phyloP scores from a whole-genome alignment of 2,888 invertebrate species.

The Masnerella sp. region DNA sequence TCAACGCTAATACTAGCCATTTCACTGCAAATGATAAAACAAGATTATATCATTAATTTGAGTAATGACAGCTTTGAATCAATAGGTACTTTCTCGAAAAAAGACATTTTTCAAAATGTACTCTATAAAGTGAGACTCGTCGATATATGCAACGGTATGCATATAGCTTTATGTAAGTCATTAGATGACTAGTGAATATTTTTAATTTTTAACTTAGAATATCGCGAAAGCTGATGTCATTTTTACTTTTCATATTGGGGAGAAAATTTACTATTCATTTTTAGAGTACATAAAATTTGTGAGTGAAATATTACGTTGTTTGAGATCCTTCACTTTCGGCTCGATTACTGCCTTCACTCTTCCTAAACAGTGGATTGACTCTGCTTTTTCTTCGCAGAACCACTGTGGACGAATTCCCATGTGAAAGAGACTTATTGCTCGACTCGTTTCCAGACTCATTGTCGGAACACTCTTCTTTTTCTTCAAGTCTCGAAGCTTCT shows the following conservation, averaged over 20 bases:
- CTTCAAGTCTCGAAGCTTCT: slow-evolving; percentile 84
- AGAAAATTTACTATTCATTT: too few species aligned
- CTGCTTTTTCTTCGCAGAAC: slow-evolving; percentile 82
- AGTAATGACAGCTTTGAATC: too few species aligned
- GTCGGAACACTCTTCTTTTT: slow-evolving; percentile 86
- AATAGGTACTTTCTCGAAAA: too few species aligned
- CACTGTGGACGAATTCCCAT: slow-evolving; percentile 77
- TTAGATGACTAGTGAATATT: too few species aligned
- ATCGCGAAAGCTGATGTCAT: slow-evolving; percentile 94
- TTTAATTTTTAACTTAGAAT: too few species aligned
- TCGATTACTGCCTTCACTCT: slow-evolving; percentile 81
- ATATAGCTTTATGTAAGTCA: too few species aligned
- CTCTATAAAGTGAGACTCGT: too few species aligned
- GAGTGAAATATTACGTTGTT: slow-evolving; percentile 66
- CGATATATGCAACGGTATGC: too few species aligned
- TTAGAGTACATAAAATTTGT: not conserved
- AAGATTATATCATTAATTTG: too few species aligned
- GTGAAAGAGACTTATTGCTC: slow-evolving; percentile 70
- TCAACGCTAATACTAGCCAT: too few species aligned
- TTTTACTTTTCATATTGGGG: slow-evolving; percentile 92
- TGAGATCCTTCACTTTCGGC: slow-evolving; percentile 75
- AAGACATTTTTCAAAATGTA: too few species aligned
- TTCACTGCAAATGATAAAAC: too few species aligned
- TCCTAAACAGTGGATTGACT: slow-evolving; percentile 83
- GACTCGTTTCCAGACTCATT: slow-evolving; percentile 79